phyloP scores from a whole-genome alignment of 1,140 invertebrate genomes.

The Hermetia illucens region DNA sequence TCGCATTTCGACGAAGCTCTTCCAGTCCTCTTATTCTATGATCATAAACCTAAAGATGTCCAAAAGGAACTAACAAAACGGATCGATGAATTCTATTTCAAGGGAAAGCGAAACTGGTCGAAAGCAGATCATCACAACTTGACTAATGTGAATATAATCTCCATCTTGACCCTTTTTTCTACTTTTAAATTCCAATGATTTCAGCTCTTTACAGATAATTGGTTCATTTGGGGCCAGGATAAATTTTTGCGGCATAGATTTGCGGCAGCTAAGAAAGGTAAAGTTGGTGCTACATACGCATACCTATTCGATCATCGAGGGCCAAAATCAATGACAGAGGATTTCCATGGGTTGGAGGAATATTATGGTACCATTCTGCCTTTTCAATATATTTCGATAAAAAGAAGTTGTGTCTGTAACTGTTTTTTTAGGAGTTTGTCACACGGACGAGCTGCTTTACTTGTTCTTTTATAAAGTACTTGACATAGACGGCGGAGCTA shows the following conservation, averaged over 20 bases:
- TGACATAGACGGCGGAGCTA: too few species aligned
- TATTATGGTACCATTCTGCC: slow-evolving; percentile 52
- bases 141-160: slow-evolving; percentile 36
- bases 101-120: slow-evolving; percentile 29
- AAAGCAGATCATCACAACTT: slow-evolving; percentile 33
- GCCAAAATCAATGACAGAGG: slow-evolving; percentile 47
- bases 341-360: slow-evolving; percentile 43
- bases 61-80: slow-evolving; percentile 33
- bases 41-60: slow-evolving; percentile 35
- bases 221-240: slow-evolving; percentile 44
- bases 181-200: too few species aligned
- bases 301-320: slow-evolving; percentile 51
- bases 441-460: too few species aligned
- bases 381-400: too few species aligned
- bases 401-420: too few species aligned
- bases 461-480: too few species aligned
- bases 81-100: slow-evolving; percentile 45
- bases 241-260: slow-evolving; percentile 39
- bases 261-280: slow-evolving; percentile 20
- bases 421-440: too few species aligned
- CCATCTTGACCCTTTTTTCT: slow-evolving; percentile 3
- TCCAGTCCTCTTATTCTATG: slow-evolving; percentile 43
- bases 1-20: slow-evolving; percentile 39
- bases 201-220: slow-evolving; percentile 54
- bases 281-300: slow-evolving; percentile 40